Conservation (phyloP, 2,113 vertebrate genomes). For the Ceyx margarethae region DNA sequence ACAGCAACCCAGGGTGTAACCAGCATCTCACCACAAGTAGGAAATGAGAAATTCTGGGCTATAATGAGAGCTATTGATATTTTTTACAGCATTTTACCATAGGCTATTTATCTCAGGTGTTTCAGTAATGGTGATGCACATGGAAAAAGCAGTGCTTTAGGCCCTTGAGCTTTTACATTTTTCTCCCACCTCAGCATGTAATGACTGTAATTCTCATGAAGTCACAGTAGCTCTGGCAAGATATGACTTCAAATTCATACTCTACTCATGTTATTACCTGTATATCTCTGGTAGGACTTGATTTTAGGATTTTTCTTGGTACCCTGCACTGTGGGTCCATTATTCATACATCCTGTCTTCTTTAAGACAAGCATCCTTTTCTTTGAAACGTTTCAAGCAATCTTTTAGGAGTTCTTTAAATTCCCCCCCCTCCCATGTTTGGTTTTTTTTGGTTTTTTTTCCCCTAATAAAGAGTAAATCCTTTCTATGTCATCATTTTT, state of each 20-base stretch:
- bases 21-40: constrained; percentile 44
- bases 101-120: constrained; percentile 61
- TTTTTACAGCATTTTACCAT: constrained; percentile 46
- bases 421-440: fast-evolving
- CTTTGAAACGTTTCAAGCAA: not conserved
- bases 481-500: not conserved
- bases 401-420: not conserved
- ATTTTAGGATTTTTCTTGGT: not conserved
- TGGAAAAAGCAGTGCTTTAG: constrained; percentile 27
- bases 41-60: constrained; percentile 68
- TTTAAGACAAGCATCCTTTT: not conserved
- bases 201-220: not conserved
- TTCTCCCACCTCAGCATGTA: not conserved
- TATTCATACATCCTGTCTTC: not conserved
- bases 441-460: not conserved
- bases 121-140: constrained; percentile 22
- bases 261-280: not conserved
- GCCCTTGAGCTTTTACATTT: constrained; percentile 5
- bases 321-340: not conserved
- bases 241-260: not conserved
- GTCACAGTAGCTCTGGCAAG: not conserved
- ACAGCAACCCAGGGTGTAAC: constrained; percentile 60
- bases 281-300: not conserved
- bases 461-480: not conserved
- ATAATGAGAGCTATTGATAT: constrained; percentile 44